These are phyloP conservation scores for Nomada flava DNA, from an alignment of 2,888 invertebrate species.

Conservation along the genomic window DNA sequence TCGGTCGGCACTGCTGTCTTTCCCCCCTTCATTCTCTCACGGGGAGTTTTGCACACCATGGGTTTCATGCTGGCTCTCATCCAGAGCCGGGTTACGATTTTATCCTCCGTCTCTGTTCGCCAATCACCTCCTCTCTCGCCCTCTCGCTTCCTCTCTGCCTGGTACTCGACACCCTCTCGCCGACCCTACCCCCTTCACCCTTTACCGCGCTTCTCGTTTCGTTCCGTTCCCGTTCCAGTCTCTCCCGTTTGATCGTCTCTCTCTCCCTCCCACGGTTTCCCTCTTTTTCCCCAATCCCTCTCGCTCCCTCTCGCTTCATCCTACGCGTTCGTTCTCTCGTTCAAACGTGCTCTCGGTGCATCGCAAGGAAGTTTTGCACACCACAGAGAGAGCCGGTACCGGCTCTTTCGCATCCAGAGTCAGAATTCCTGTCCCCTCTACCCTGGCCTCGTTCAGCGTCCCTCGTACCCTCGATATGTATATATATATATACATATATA, in stretches of 20 bases:
- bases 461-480: constrained; percentile 72
- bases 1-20: constrained; percentile 58
- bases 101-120: constrained; percentile 61
- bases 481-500: constrained; percentile 71
- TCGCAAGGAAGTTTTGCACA: constrained; percentile 78
- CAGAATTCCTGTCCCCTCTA: constrained; percentile 67
- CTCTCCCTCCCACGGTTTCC: constrained; percentile 14
- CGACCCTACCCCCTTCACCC: constrained; percentile 18
- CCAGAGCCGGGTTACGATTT: constrained; percentile 77
- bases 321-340: constrained; percentile 14
- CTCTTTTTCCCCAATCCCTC: constrained; percentile 2
- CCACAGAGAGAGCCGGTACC: constrained; percentile 73
- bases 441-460: constrained; percentile 67
- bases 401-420: constrained; percentile 74
- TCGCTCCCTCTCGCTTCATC: constrained; percentile 3
- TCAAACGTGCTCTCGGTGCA: constrained; percentile 63
- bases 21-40: constrained; percentile 61
- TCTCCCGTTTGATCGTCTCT: neutral
- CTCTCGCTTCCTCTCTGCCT: constrained; percentile 48
- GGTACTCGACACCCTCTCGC: constrained; percentile 60
- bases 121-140: constrained; percentile 28
- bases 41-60: constrained; percentile 77
- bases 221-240: constrained; percentile 26
- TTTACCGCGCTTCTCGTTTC: constrained; percentile 28
- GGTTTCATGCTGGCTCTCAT: constrained; percentile 77